Conservation (phyloP, 2,113 vertebrate species). For the crab-eating macaque (Macaca fascicularis) region DNA sequence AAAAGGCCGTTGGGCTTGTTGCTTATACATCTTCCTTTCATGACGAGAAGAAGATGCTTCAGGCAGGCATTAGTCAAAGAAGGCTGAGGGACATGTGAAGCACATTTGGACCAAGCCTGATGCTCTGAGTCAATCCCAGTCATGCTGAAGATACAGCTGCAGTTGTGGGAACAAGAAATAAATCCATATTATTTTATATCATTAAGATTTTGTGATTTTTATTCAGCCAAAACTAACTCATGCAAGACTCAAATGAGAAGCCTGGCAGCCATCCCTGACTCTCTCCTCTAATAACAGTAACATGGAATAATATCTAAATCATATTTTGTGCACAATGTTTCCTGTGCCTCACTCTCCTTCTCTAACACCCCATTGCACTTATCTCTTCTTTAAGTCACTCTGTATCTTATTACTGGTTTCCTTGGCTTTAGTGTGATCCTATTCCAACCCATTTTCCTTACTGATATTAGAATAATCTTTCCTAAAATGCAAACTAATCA, state of each 20-base stretch:
- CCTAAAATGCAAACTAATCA: background rate
- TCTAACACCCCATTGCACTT: background rate
- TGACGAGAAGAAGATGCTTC: background rate
- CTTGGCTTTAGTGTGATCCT: background rate
- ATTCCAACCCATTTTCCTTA: background rate
- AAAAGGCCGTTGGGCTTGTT: background rate
- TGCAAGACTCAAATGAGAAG: background rate
- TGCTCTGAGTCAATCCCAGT: background rate
- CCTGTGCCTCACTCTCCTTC: background rate
- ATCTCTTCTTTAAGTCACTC: background rate
- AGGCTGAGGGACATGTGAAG: background rate
- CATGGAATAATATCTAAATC: background rate
- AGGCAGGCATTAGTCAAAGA: background rate
- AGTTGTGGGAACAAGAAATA: background rate
- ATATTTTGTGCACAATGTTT: background rate
- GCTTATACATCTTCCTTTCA: background rate
- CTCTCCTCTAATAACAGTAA: background rate
- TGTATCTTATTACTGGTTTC: background rate
- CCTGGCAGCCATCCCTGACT: background rate
- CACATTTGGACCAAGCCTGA: background rate
- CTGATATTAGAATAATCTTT: background rate
- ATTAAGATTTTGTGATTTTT: background rate
- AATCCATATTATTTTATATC: background rate
- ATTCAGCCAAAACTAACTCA: background rate
- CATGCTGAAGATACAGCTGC: background rate